phyloP scores from a whole-genome alignment of 2,888 invertebrate genomes.

The Cantharis rustica region DNA sequence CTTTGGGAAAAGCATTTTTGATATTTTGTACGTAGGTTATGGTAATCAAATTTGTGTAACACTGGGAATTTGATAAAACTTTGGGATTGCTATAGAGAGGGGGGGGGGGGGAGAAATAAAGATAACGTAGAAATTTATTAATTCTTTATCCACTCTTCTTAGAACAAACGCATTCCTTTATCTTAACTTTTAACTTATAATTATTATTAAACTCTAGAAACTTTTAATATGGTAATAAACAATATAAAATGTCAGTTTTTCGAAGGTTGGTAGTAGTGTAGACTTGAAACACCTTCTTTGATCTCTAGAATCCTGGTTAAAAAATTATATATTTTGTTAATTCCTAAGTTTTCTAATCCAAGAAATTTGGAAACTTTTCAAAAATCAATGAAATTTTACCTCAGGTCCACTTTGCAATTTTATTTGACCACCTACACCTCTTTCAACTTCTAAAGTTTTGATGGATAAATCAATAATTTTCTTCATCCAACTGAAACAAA shows the following conservation, averaged over 20 bases:
- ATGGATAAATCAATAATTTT: not conserved
- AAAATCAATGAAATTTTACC: not conserved
- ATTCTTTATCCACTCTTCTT: too few relatives aligned
- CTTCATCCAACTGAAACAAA: not conserved
- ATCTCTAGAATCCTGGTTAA: not conserved
- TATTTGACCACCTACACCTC: not conserved
- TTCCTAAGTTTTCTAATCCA: not conserved
- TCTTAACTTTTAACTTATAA: too few relatives aligned
- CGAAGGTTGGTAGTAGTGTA: not conserved
- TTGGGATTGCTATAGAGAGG: too few relatives aligned
- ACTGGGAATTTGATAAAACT: too few relatives aligned
- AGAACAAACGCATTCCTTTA: too few relatives aligned
- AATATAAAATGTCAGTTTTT: not conserved
- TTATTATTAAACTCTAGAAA: too few relatives aligned
- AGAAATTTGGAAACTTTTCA: not conserved
- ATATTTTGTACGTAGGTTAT: too few relatives aligned
- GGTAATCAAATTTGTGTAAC: too few relatives aligned
- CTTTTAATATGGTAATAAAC: too few relatives aligned
- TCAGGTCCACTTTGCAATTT: not conserved
- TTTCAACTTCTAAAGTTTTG: not conserved
- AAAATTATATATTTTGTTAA: not conserved
- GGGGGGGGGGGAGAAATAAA: too few relatives aligned
- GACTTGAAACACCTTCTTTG: not conserved
- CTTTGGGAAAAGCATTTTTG: too few relatives aligned
- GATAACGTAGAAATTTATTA: too few relatives aligned